Evolutionary conservation across 2,113 vertebrate genomes (phyloP).

Genomic region (Turnix velox): DNA sequence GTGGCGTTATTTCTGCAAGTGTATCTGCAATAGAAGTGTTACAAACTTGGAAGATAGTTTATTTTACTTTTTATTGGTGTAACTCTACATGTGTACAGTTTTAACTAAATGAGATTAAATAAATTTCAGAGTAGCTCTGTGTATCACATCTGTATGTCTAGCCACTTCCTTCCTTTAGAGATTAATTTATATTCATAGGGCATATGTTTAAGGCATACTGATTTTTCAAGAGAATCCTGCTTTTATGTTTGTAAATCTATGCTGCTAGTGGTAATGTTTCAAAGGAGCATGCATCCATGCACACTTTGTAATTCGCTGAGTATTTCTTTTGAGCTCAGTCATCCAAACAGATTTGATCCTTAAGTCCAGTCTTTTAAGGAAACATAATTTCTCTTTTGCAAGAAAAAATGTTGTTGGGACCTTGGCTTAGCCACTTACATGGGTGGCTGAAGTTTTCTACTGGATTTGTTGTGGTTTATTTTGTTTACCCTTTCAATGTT

Average conservation of each 20-base stretch:
- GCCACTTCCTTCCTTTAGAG: neutral
- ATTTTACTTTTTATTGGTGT: neutral
- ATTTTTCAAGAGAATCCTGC: neutral
- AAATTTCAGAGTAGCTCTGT: neutral
- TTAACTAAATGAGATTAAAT: neutral
- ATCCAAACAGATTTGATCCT: neutral
- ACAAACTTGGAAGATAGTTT: neutral
- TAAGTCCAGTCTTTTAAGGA: constrained; percentile 49
- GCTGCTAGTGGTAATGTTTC: neutral
- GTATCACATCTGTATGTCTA: neutral
- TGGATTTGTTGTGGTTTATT: constrained; percentile 25
- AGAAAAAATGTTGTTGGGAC: neutral
- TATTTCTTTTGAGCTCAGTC: neutral
- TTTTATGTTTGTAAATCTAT: neutral
- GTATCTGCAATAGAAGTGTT: neutral
- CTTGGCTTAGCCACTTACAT: constrained; percentile 7
- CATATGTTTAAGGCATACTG: neutral
- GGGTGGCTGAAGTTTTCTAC: constrained; percentile 2
- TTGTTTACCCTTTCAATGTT: neutral
- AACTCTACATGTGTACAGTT: rapidly evolving
- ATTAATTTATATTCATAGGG: neutral
- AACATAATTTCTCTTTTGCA: constrained; percentile 19
- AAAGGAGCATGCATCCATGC: neutral
- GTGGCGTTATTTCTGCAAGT: constrained; percentile 2
- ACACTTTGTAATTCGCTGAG: neutral